Conservation (phyloP, 2,888 invertebrate genomes). For the Cerastis leucographa region DNA sequence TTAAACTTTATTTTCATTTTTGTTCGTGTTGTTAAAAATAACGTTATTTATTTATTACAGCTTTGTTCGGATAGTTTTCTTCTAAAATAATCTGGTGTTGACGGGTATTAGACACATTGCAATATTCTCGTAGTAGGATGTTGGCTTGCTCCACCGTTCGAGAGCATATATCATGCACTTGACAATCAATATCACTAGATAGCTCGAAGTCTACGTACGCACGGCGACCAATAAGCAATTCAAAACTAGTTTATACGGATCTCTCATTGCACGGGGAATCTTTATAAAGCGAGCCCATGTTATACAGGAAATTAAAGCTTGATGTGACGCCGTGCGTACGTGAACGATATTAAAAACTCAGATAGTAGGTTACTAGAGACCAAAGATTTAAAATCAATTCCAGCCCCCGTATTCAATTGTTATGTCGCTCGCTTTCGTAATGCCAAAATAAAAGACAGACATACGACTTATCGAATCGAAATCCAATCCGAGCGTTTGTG, state of each 20-base stretch:
- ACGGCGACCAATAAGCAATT: too few relatives aligned
- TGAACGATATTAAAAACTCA: slow-evolving; percentile 17
- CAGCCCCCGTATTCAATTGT: too few relatives aligned
- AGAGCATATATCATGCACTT: slow-evolving; percentile 42
- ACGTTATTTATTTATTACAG: neutral
- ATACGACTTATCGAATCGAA: too few relatives aligned
- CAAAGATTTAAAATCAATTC: slow-evolving; percentile 7
- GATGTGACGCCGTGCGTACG: neutral
- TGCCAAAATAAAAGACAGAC: too few relatives aligned
- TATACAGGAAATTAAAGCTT: too few relatives aligned
- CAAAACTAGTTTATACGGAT: too few relatives aligned
- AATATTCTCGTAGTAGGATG: slow-evolving; percentile 24
- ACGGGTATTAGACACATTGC: slow-evolving; percentile 25
- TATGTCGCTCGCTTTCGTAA: too few relatives aligned
- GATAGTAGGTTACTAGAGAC: neutral
- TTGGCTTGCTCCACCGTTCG: slow-evolving; percentile 38
- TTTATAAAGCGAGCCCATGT: too few relatives aligned
- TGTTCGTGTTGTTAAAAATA: slow-evolving; percentile 4
- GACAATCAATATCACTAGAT: slow-evolving; percentile 28
- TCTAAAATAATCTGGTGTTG: slow-evolving; percentile 36
- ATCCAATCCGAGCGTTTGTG: too few relatives aligned
- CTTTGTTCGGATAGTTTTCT: slow-evolving; percentile 13
- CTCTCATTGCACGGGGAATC: too few relatives aligned
- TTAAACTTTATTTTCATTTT: slow-evolving; percentile 5
- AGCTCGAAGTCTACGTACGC: neutral